Percentiles rank a stretch among this genome's conserved stretches.
phyloP scores from a whole-genome alignment of 2,888 invertebrate genomes.

The Melanotus villosus region DNA sequence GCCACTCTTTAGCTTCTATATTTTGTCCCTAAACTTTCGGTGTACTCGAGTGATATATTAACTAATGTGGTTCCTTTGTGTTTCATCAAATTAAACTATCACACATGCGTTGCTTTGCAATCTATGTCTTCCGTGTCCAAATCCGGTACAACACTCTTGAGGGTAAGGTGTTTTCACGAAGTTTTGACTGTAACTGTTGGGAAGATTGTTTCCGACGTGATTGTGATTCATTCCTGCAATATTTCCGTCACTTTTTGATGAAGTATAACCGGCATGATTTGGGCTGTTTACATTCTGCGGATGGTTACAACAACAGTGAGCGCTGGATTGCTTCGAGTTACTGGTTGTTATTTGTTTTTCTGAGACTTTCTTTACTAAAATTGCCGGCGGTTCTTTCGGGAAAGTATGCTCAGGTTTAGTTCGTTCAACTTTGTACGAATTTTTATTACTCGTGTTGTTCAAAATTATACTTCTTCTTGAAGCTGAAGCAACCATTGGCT shows the following conservation, averaged over 20 bases:
- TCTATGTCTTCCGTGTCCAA: constrained; percentile 66
- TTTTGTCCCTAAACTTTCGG: background rate
- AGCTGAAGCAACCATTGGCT: background rate
- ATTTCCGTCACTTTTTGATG: constrained; percentile 63
- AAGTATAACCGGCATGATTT: constrained; percentile 34
- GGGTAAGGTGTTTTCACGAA: constrained; percentile 56
- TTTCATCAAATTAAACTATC: constrained; percentile 59
- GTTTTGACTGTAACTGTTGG: constrained; percentile 60
- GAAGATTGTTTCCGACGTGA: constrained; percentile 39
- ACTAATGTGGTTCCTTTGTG: background rate
- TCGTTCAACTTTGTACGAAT: background rate
- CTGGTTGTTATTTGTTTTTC: background rate
- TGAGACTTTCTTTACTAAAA: constrained; percentile 12
- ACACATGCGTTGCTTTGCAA: constrained; percentile 68
- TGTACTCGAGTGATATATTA: background rate
- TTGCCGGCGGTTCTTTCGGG: background rate
- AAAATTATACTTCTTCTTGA: no score
- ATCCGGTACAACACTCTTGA: constrained; percentile 71
- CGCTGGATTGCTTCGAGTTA: constrained; percentile 18
- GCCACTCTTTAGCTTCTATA: background rate
- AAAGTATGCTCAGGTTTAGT: constrained; percentile 4
- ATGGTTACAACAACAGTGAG: constrained; percentile 25
- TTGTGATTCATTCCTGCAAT: constrained; percentile 52
- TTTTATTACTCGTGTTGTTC: background rate
- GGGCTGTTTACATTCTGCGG: constrained; percentile 25